Evolutionary conservation across 2,113 vertebrate species (phyloP).

Genomic region (Epinephelus fuscoguttatus): DNA sequence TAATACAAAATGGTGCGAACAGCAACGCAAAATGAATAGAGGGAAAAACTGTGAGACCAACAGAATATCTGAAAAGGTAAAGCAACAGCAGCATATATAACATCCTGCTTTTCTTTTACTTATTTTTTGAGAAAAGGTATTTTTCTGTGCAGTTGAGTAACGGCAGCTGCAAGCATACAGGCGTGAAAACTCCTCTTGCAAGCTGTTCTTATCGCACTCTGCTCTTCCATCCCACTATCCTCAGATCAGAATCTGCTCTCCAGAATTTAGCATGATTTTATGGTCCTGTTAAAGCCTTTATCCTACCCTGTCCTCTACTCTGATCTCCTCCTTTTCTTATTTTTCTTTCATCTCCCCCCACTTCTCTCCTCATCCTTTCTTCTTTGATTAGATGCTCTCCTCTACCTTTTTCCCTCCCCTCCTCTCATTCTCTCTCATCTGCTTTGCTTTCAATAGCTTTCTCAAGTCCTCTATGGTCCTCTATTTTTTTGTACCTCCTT

Average conservation of each 20-base stretch:
- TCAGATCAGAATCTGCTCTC: constrained; percentile 61
- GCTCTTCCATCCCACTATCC: constrained; percentile 44
- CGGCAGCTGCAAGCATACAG: constrained; percentile 10
- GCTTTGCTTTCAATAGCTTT: constrained; percentile 15
- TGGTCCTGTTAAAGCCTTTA: constrained; percentile 50
- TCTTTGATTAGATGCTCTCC: constrained; percentile 36
- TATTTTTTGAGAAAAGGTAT: not conserved
- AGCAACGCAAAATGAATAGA: not conserved
- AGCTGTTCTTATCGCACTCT: constrained; percentile 44
- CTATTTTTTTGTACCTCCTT: not conserved
- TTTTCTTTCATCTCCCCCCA: constrained; percentile 32
- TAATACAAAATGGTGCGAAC: constrained; percentile 1
- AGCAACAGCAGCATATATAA: not conserved
- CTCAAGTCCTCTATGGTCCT: not conserved
- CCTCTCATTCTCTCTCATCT: not conserved
- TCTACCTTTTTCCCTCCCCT: not conserved
- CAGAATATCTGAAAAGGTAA: not conserved
- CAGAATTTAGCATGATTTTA: constrained; percentile 61
- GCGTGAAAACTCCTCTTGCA: constrained; percentile 37
- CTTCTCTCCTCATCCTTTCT: constrained; percentile 14
- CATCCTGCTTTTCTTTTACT: not conserved
- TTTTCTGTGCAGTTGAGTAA: constrained; percentile 26
- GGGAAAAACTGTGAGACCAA: not conserved
- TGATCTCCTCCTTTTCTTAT: constrained; percentile 27
- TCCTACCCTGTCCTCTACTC: constrained; percentile 29